phyloP scores from a whole-genome alignment of 1,140 invertebrate genomes.

The Heliconius hewitsoni region DNA sequence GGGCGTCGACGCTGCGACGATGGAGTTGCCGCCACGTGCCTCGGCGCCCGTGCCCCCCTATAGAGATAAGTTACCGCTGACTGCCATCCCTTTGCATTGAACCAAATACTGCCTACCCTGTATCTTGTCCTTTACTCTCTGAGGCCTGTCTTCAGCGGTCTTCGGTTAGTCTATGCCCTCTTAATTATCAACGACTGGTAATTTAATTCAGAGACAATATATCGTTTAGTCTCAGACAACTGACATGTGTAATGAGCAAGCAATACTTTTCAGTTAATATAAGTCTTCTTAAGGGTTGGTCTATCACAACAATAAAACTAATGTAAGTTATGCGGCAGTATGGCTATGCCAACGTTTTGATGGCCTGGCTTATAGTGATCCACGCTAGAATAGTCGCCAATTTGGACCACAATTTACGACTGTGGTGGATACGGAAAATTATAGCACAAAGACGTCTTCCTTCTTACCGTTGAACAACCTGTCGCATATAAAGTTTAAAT shows the following conservation, averaged over 20 bases:
- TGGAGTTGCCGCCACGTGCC: constrained; percentile 70
- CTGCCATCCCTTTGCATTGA: constrained; percentile 70
- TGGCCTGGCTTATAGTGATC: constrained; percentile 52
- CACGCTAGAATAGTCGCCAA: constrained; percentile 67
- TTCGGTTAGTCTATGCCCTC: constrained; percentile 40
- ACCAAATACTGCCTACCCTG: constrained; percentile 68
- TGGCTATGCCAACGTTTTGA: constrained; percentile 47
- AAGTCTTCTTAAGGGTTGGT: constrained; percentile 37
- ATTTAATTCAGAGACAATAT: constrained; percentile 26
- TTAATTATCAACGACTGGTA: constrained; percentile 35
- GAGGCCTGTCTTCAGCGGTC: constrained; percentile 54
- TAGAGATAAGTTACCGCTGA: constrained; percentile 75
- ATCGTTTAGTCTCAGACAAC: constrained; percentile 14
- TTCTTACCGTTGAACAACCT: constrained; percentile 78
- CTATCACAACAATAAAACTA: constrained; percentile 3
- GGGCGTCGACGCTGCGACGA: constrained; percentile 67
- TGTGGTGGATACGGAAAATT: constrained; percentile 59
- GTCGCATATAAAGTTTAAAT: constrained; percentile 75
- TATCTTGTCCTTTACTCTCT: constrained; percentile 58
- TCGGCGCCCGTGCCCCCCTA: constrained; percentile 68
- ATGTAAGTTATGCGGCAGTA: constrained; percentile 47
- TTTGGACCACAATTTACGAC: constrained; percentile 51
- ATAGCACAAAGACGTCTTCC: constrained; percentile 81
- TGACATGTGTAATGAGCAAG: constrained; percentile 32
- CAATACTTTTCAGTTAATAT: constrained; percentile 40